Evolutionary conservation across 1,140 invertebrate species (phyloP).

Genomic region (Cydia splendana): DNA sequence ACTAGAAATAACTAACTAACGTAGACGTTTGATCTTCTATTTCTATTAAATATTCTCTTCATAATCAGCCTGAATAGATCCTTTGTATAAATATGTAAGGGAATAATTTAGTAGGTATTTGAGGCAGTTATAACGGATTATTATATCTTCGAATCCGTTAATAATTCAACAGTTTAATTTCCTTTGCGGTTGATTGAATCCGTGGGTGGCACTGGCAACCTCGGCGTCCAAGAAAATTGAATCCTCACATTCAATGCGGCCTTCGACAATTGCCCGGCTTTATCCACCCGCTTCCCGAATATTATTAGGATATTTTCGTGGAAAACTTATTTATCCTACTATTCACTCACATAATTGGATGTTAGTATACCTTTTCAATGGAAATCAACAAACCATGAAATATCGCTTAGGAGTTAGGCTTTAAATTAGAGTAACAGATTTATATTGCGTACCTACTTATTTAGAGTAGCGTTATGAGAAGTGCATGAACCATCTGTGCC

Average conservation of each 20-base stretch:
- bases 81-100: constrained; percentile 10
- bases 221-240: constrained; percentile 41
- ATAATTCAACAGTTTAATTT: constrained; percentile 60
- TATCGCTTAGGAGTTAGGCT: background rate
- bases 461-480: too few species aligned
- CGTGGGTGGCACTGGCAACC: constrained; percentile 33
- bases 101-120: constrained; percentile 34
- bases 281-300: constrained; percentile 17
- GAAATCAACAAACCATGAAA: background rate
- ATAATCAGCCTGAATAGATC: background rate
- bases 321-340: constrained; percentile 16
- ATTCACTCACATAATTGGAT: constrained; percentile 4
- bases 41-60: background rate
- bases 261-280: constrained; percentile 37
- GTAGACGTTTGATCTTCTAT: background rate
- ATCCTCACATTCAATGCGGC: constrained; percentile 36
- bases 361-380: background rate
- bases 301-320: constrained; percentile 17
- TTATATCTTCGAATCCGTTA: constrained; percentile 48
- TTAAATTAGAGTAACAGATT: background rate
- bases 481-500: too few species aligned
- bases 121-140: constrained; percentile 47
- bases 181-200: constrained; percentile 56
- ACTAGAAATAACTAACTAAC: too few species aligned
- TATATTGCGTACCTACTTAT: too few species aligned